phyloP scores from a whole-genome alignment of 2,113 vertebrate species.

The Panthera leo region DNA sequence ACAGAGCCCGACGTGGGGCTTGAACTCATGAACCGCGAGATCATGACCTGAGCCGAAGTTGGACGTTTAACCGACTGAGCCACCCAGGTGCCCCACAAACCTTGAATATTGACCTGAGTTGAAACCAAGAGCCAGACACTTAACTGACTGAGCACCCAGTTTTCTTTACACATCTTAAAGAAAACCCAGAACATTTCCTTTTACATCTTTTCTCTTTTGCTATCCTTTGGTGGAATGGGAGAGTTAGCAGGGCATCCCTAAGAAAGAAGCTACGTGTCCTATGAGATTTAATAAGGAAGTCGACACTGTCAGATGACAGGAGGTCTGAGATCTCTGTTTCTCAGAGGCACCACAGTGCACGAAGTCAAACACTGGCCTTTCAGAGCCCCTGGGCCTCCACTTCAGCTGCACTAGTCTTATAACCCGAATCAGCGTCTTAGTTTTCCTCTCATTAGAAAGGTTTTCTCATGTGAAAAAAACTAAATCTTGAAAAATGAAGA shows the following conservation, averaged over 20 bases:
- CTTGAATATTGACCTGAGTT: too few species aligned
- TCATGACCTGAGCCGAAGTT: too few species aligned
- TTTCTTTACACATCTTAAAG: not conserved
- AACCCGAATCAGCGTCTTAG: not conserved
- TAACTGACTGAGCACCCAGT: too few species aligned
- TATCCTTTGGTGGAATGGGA: not conserved
- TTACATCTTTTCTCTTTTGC: not conserved
- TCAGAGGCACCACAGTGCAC: accelerated
- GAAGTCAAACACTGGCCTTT: not conserved
- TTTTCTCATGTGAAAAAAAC: not conserved
- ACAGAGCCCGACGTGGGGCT: too few species aligned
- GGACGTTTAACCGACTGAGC: too few species aligned
- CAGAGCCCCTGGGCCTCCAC: not conserved
- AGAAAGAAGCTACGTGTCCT: not conserved
- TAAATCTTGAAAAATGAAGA: constrained; percentile 3
- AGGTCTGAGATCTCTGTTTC: not conserved
- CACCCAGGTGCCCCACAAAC: too few species aligned
- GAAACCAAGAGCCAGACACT: too few species aligned
- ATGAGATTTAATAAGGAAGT: not conserved
- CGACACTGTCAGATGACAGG: accelerated
- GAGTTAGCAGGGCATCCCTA: not conserved
- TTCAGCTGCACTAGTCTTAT: not conserved
- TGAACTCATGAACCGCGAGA: too few species aligned
- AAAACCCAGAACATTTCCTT: not conserved
- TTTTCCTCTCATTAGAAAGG: not conserved